phyloP scores from a whole-genome alignment of 2,888 invertebrate species.

The Idaea biselata region DNA sequence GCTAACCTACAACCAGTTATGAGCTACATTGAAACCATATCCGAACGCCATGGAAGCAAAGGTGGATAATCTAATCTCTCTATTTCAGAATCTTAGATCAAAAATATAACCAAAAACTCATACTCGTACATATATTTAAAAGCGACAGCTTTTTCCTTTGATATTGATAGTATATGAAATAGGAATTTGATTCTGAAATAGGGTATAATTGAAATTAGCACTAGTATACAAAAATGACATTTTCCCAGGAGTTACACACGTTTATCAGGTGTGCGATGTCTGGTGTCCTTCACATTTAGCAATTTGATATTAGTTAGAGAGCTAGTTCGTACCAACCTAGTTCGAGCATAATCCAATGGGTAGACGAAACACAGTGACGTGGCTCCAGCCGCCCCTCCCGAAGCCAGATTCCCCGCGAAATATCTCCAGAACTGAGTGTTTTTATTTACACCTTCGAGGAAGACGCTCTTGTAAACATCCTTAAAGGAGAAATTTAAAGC shows the following conservation, averaged over 20 bases:
- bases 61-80: background rate
- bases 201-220: too few species aligned
- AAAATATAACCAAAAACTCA: too few species aligned
- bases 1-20: slow-evolving; percentile 52
- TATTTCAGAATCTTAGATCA: too few species aligned
- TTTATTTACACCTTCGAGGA: slow-evolving; percentile 92
- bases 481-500: slow-evolving; percentile 97
- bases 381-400: slow-evolving; percentile 96
- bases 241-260: too few species aligned
- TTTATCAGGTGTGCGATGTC: too few species aligned
- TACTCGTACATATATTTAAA: too few species aligned
- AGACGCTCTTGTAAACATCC: slow-evolving; percentile 92
- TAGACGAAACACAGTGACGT: slow-evolving; percentile 96
- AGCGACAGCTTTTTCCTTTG: too few species aligned
- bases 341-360: slow-evolving; percentile 95
- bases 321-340: slow-evolving; percentile 79
- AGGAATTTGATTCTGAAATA: too few species aligned
- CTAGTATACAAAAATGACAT: too few species aligned
- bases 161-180: too few species aligned
- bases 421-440: slow-evolving; percentile 93
- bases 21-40: background rate
- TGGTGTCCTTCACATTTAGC: background rate
- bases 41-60: background rate
- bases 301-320: background rate
- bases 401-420: slow-evolving; percentile 93